Evolutionary conservation across 92 coral and sea anemone species (phyloP), one percentile per base, ranked within the genome.

Genomic region (Epizoanthus stellaris): DNA sequence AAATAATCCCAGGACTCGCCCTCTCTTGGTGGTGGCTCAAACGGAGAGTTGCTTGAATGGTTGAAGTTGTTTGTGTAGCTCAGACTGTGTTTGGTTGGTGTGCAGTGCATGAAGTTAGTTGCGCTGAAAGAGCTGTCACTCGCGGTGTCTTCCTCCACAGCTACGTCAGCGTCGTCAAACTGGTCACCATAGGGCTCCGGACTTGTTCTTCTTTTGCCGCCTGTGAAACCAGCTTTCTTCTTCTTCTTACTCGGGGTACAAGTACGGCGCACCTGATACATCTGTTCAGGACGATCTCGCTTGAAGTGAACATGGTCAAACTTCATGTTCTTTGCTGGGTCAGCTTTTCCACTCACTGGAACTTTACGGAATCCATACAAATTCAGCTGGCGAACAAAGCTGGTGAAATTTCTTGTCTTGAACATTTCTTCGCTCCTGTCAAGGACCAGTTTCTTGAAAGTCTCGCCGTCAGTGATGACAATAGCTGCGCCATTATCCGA

Each of bases 391-490:
- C 99, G 91, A 52, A 97, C 99, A 67, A 97, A 97, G 86, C 99
- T 97, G 1, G 99, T 93, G 80, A 97, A 97, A 89, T 97, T 97
- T 85, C 94, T 91, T 59, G 99, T 97, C 88, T 97, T 97, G 88
- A 97, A 97, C 98, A 95, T 95, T 85, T 91, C 99, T 75, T 90
- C 99, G 86, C 98, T 97, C 85, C 92, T 91, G 92, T 97, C 99
- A 73, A 97, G 93, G 66, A 97, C 98, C 39, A 95, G 82, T 79
- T 94, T 91, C 90, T 95, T 97, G 94, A 97, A 97, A 45, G 95
- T 92, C 87, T 97, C 99, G 70, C 98, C 99, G 89, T 97, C 98
- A 72, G 95, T 82, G 81, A 97, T 97, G 87, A 97, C 98, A 91
- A 97, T 88, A 39, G 99, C 98, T 60, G 85, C 88, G 45, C 99